Evolutionary conservation across 1,140 invertebrate species (phyloP).

Genomic region (Luehdorfia chinensis): DNA sequence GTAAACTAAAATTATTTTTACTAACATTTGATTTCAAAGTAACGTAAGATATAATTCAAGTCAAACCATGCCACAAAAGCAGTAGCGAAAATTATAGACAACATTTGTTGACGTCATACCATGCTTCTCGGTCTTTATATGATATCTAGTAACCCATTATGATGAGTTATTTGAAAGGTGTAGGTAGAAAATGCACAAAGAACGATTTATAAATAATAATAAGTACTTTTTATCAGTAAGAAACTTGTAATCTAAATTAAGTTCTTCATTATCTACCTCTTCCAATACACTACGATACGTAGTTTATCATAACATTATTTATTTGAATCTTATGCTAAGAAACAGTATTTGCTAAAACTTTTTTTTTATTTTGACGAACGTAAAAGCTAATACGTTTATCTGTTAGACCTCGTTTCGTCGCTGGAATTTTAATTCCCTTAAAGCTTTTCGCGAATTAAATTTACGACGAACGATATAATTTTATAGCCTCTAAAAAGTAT

Average conservation of each 20-base stretch:
- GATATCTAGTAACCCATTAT: conserved; percentile 7
- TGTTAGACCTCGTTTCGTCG: conserved; percentile 50
- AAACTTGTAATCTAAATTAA: no score
- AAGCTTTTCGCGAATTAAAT: conserved; percentile 51
- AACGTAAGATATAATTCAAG: no score
- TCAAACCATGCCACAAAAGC: neutral
- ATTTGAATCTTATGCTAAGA: no score
- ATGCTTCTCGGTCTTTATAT: conserved; percentile 11
- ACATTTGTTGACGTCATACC: conserved; percentile 19
- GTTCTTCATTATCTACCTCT: neutral
- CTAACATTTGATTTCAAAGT: no score
- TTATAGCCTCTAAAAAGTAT: conserved; percentile 44
- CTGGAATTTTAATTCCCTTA: conserved; percentile 59
- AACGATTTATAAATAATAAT: neutral
- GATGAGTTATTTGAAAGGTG: neutral
- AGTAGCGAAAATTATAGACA: conserved; percentile 16
- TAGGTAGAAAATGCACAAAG: no score
- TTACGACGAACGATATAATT: conserved; percentile 56
- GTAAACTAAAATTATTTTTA: no score
- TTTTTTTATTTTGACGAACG: conserved; percentile 35
- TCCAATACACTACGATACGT: no score
- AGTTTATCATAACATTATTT: no score
- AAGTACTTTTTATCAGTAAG: neutral
- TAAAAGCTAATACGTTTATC: conserved; percentile 60
- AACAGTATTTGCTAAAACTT: no score